phyloP scores from a whole-genome alignment of 23 tunicate species.

The Trididemnum nubilum region DNA sequence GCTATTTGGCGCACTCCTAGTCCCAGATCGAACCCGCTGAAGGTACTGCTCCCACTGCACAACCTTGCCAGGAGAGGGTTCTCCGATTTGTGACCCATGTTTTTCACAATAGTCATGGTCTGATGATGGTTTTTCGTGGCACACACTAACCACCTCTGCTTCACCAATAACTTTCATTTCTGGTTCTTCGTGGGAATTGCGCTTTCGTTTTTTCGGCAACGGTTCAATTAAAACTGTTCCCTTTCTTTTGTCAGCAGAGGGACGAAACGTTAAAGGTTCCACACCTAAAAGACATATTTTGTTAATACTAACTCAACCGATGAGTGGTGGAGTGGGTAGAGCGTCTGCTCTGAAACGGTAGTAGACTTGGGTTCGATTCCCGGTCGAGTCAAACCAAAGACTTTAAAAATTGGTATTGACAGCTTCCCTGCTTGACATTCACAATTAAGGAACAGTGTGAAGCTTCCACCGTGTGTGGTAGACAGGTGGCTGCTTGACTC shows the following conservation, averaged over 20 bases:
- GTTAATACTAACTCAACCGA: not conserved
- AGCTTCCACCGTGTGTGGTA: too few relatives aligned
- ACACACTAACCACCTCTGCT: not conserved
- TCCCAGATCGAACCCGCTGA: constrained; percentile 71
- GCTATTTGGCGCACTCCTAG: constrained; percentile 85
- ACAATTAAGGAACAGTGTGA: too few relatives aligned
- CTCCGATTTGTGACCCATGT: not conserved
- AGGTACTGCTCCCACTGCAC: constrained; percentile 79
- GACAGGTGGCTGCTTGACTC: too few relatives aligned
- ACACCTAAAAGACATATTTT: not conserved
- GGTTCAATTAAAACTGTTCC: constrained; percentile 53
- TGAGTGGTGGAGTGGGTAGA: too few relatives aligned
- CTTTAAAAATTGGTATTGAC: too few relatives aligned
- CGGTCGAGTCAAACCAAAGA: too few relatives aligned
- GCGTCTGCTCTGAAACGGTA: too few relatives aligned
- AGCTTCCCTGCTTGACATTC: too few relatives aligned
- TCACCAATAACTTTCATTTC: not conserved
- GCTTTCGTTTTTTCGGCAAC: constrained; percentile 50
- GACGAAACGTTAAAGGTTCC: not conserved
- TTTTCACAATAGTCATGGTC: constrained; percentile 72
- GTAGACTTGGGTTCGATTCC: too few relatives aligned
- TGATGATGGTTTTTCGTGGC: constrained; percentile 45
- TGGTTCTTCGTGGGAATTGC: not conserved
- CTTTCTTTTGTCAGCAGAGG: constrained; percentile 39
- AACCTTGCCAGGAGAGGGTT: constrained; percentile 29